Evolutionary conservation across 2,797 vertebrate genomes (phyloP).

Genomic region (Acipenser ruthenus): DNA sequence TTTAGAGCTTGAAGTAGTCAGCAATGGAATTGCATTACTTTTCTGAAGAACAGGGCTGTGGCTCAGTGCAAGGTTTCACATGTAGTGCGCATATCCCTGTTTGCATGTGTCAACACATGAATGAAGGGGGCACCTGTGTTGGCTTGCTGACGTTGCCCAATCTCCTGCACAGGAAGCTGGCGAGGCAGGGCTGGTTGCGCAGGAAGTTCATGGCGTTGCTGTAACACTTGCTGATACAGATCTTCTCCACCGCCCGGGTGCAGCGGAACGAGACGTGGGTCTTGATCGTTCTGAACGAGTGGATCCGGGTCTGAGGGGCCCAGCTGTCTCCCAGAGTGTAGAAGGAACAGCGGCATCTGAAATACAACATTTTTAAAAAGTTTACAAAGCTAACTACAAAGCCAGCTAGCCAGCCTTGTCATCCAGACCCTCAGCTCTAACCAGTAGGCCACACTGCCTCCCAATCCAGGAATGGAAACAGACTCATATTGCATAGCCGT

Average conservation of each 20-base stretch:
- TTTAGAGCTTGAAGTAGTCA: too few relatives aligned
- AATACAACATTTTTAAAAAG: not conserved
- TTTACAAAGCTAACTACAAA: too few relatives aligned
- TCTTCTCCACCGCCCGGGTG: not conserved
- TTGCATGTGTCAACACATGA: too few relatives aligned
- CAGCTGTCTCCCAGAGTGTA: not conserved
- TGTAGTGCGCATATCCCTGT: too few relatives aligned
- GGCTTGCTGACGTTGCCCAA: not conserved
- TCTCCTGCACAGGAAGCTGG: not conserved
- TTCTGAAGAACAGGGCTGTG: too few relatives aligned
- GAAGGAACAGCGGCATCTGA: not conserved
- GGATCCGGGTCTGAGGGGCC: not conserved
- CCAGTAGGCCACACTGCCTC: too few relatives aligned
- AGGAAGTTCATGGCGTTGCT: not conserved
- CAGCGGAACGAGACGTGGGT: not conserved
- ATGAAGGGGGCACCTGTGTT: not conserved
- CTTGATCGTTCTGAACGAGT: not conserved
- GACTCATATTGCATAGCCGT: too few relatives aligned
- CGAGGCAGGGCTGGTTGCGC: not conserved
- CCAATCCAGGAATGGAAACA: too few relatives aligned
- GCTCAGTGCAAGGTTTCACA: too few relatives aligned
- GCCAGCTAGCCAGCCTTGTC: too few relatives aligned
- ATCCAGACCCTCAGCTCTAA: too few relatives aligned
- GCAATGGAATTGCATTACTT: too few relatives aligned
- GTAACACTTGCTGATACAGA: not conserved